phyloP scores from a whole-genome alignment of 2,888 invertebrate genomes.

The Phaedon cochleariae region DNA sequence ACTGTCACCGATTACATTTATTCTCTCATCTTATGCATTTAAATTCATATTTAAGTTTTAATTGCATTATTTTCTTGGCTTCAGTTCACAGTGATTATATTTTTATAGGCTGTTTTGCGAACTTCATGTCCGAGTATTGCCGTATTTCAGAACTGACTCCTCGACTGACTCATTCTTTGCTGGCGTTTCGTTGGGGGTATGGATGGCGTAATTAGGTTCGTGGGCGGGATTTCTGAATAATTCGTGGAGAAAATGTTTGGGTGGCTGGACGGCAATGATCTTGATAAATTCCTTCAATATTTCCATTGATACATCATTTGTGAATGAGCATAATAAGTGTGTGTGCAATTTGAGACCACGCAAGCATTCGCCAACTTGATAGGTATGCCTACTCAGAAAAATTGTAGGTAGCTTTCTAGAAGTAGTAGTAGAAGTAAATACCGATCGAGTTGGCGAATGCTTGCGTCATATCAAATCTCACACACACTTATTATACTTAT shows the following conservation, averaged over 20 bases:
- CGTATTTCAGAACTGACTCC: neutral
- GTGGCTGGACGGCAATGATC: no score
- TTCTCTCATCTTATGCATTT: conserved; percentile 40
- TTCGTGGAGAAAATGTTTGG: neutral
- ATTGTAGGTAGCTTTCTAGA: no score
- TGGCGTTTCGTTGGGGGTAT: neutral
- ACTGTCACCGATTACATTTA: conserved; percentile 37
- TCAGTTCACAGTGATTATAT: conserved; percentile 18
- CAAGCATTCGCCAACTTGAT: no score
- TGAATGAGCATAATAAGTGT: no score
- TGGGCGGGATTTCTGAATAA: neutral
- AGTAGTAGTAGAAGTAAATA: no score
- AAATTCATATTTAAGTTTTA: conserved; percentile 41
- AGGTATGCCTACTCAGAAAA: no score
- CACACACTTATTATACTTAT: no score
- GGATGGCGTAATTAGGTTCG: neutral
- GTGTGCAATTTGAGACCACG: no score
- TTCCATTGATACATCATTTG: no score
- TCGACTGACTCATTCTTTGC: neutral
- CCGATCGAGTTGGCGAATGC: no score
- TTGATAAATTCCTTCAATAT: no score
- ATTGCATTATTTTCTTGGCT: conserved; percentile 34
- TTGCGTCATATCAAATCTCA: no score
- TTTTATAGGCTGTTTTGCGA: conserved; percentile 6
- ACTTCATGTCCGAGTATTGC: neutral